A percentile compares a stretch with the other conserved stretches of the same genome.
phyloP scores from a whole-genome alignment of 1,140 invertebrate species.

The Anastrepha ludens region DNA sequence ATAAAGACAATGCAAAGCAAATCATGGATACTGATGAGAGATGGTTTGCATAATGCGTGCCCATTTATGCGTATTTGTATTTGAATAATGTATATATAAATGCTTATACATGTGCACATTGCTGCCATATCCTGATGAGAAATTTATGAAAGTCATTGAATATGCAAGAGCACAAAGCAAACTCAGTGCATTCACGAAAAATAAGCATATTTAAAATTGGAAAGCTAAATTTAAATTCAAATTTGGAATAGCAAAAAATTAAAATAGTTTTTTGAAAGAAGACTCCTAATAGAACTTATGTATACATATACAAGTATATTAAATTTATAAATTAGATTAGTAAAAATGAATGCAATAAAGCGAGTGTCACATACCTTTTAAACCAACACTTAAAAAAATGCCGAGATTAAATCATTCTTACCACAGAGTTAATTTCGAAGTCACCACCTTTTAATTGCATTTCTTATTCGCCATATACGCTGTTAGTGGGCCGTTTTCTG shows the following conservation, averaged over 20 bases:
- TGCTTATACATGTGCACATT: not conserved
- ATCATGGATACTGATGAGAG: slow-evolving; percentile 24
- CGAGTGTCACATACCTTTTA: too few relatives aligned
- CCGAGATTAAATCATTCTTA: too few relatives aligned
- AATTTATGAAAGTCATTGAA: not conserved
- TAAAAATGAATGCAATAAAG: too few relatives aligned
- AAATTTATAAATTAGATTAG: too few relatives aligned
- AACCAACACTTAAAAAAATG: too few relatives aligned
- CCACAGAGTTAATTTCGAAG: too few relatives aligned
- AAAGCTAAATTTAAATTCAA: not conserved
- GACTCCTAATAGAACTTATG: too few relatives aligned
- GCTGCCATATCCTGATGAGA: not conserved
- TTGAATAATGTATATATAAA: not conserved
- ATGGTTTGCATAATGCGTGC: not conserved
- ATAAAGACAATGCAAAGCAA: slow-evolving; percentile 40
- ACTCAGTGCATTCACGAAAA: not conserved
- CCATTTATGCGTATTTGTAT: not conserved
- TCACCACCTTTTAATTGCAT: too few relatives aligned
- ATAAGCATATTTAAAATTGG: not conserved
- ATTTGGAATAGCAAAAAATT: not conserved
- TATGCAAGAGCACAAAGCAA: slow-evolving; percentile 5
- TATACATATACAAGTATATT: too few relatives aligned
- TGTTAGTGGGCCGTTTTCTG: too few relatives aligned
- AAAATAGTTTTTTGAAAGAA: too few relatives aligned
- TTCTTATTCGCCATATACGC: too few relatives aligned